Percentiles rank a stretch among this genome's conserved stretches.
Conservation (phyloP, 2,888 invertebrate species). For the Venusia cambrica region DNA sequence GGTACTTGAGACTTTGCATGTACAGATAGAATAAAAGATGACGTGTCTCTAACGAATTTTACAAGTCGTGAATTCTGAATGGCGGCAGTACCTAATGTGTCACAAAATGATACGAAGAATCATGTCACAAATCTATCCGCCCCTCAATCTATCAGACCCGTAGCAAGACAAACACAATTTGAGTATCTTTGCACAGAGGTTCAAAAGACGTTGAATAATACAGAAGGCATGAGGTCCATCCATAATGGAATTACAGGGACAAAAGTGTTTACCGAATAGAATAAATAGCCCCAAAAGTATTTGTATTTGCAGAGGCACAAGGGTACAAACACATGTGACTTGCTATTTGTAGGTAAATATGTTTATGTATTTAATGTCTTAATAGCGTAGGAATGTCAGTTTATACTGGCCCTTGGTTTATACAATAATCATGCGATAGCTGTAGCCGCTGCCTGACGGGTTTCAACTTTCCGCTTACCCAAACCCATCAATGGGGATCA, state of each 20-base stretch:
- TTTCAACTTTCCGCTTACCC: too few species aligned
- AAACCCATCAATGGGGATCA: too few species aligned
- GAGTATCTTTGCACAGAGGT: constrained; percentile 24
- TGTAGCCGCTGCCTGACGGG: too few species aligned
- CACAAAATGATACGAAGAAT: too few species aligned
- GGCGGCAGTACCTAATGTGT: too few species aligned
- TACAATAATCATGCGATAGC: too few species aligned
- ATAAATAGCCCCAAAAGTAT: constrained; percentile 33
- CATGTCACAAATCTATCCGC: constrained; percentile 1
- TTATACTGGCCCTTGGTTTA: too few species aligned
- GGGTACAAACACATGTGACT: constrained; percentile 26
- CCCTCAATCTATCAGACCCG: constrained; percentile 7
- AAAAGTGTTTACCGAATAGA: constrained; percentile 30
- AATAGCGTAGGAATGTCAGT: constrained; percentile 17
- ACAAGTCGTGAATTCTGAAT: too few species aligned
- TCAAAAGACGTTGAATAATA: constrained; percentile 31
- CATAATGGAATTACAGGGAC: constrained; percentile 33
- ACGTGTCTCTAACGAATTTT: too few species aligned
- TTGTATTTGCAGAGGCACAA: constrained; percentile 27
- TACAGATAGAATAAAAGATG: too few species aligned
- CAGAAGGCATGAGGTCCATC: constrained; percentile 30
- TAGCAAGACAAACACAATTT: constrained; percentile 19
- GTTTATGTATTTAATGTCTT: constrained; percentile 18
- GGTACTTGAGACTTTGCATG: too few species aligned
- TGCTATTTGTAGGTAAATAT: constrained; percentile 25